Base-by-base conservation (phyloP, 2,113 vertebrate species). In the Stegostoma tigrinum region DNA sequence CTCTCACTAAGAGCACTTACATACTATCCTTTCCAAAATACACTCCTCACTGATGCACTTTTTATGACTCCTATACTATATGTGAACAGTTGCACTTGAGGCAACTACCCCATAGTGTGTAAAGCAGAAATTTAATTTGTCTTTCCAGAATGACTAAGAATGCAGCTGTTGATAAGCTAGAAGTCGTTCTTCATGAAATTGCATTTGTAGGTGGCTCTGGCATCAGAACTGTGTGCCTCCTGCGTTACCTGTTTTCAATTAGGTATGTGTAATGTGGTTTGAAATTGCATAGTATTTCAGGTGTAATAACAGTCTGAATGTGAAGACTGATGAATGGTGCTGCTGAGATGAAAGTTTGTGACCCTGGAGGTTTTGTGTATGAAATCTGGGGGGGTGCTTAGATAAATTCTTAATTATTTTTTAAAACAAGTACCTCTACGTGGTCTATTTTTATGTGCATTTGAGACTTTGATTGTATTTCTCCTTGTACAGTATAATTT, bases 21-120 rank as follows among this genome's bases (percentile, higher is more conserved):
- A 87, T 48, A 48, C 30, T 90, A 12, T 61, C 48, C 52, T 34
- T 30, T 61, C 14, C 24, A n/a, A 90, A 90, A 90, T 90, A 90
- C 48, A 89, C 87, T 83, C 38, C 80, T 90, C 87, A 64, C 87
- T 90, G 87, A 90, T 61, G 87, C 87, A 90, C 87, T 90, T 90
- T 90, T 34, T 90, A 55, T 52, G 87, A 90, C 48, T 90, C 87
- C 87, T 61, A 1, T 64, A 90, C 30, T 64, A 27, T 30, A 52
- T 30, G 34, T 90, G 30, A 90, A 55, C 34, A 38, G 61, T 93
- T 19, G 6, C 19, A 93, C 61, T 15, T 1, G 89, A 38, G n/a
- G 27, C 0, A 34, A 64, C n/a, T 23, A 6, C 15, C 6, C 34
- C 64, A 14, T 66, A 23, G 19, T 61, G n/a, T 38, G n/a, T 1